Conservation (phyloP, 2,888 invertebrate species). For the Choreutis nemorana region DNA sequence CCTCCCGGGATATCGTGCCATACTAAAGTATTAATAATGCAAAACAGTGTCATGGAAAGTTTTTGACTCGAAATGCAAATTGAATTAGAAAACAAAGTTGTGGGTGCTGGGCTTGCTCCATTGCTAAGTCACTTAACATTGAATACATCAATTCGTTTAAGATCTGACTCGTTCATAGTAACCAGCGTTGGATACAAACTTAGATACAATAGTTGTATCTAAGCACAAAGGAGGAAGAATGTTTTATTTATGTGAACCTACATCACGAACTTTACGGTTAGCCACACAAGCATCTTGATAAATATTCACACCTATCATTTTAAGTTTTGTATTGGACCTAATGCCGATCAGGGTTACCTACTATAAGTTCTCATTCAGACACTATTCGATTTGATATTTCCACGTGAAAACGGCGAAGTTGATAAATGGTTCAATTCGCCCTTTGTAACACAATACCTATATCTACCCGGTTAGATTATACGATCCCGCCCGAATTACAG, state of each 20-base stretch:
- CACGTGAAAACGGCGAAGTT: too few relatives aligned
- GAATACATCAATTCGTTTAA: too few relatives aligned
- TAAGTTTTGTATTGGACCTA: slow-evolving; percentile 13
- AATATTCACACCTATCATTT: too few relatives aligned
- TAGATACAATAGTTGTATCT: too few relatives aligned
- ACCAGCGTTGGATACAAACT: too few relatives aligned
- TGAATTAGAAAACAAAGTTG: slow-evolving; percentile 61
- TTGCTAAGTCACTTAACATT: slow-evolving; percentile 39
- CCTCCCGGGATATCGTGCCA: slow-evolving; percentile 60
- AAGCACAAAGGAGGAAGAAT: too few relatives aligned
- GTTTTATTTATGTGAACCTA: too few relatives aligned
- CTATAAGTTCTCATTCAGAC: not conserved
- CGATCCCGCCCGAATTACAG: slow-evolving; percentile 56
- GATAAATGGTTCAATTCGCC: slow-evolving; percentile 31
- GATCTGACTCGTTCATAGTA: too few relatives aligned
- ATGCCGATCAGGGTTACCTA: slow-evolving; percentile 6
- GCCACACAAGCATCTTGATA: too few relatives aligned
- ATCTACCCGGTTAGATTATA: slow-evolving; percentile 51
- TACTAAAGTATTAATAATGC: slow-evolving; percentile 64
- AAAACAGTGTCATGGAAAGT: slow-evolving; percentile 67
- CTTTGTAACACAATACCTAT: slow-evolving; percentile 45
- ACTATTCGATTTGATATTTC: slow-evolving; percentile 3
- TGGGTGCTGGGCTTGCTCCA: slow-evolving; percentile 41
- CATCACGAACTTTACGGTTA: too few relatives aligned
- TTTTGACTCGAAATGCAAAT: slow-evolving; percentile 65